These are phyloP conservation scores for Carcinoscorpius rotundicauda DNA, from an alignment of 1,140 invertebrate species.

Conservation along the genomic window DNA sequence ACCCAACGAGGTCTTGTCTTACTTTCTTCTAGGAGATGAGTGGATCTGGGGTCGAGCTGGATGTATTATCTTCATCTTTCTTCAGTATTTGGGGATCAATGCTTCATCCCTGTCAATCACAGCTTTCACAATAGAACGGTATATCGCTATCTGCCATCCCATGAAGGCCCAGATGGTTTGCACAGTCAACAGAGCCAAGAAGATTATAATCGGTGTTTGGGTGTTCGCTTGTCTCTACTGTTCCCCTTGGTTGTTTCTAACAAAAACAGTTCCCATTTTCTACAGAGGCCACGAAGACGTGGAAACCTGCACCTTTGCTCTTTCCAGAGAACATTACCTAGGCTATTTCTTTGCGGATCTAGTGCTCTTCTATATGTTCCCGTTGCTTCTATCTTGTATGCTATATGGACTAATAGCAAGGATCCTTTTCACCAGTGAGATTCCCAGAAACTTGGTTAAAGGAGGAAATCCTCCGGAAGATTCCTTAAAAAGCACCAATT, in stretches of 20 bases:
- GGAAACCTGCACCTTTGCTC: conserved; percentile 38
- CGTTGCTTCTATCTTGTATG: conserved; percentile 41
- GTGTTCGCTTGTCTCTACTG: conserved; percentile 42
- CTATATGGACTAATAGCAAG: conserved; percentile 45
- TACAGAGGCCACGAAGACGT: conserved; percentile 32
- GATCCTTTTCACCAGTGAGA: conserved; percentile 37
- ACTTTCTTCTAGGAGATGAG: conserved; percentile 42
- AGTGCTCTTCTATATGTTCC: conserved; percentile 46
- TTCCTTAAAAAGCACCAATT: neutral
- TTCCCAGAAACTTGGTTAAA: conserved; percentile 24
- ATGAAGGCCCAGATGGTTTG: conserved; percentile 44
- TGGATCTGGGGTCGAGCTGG: conserved; percentile 47
- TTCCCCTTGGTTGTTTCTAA: conserved; percentile 42
- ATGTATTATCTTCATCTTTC: conserved; percentile 48
- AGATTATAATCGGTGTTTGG: conserved; percentile 44
- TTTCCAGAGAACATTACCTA: conserved; percentile 40
- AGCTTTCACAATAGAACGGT: conserved; percentile 51
- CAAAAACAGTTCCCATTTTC: conserved; percentile 29
- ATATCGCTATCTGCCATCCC: conserved; percentile 47
- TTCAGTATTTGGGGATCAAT: conserved; percentile 55
- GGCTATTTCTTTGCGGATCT: conserved; percentile 46
- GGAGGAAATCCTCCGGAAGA: conserved; percentile 1
- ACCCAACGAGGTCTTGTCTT: conserved; percentile 45
- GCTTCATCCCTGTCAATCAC: conserved; percentile 49
- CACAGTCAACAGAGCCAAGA: conserved; percentile 43